Evolutionary conservation across 2,888 invertebrate genomes (phyloP).

Genomic region (Ganaspis brasiliensis): DNA sequence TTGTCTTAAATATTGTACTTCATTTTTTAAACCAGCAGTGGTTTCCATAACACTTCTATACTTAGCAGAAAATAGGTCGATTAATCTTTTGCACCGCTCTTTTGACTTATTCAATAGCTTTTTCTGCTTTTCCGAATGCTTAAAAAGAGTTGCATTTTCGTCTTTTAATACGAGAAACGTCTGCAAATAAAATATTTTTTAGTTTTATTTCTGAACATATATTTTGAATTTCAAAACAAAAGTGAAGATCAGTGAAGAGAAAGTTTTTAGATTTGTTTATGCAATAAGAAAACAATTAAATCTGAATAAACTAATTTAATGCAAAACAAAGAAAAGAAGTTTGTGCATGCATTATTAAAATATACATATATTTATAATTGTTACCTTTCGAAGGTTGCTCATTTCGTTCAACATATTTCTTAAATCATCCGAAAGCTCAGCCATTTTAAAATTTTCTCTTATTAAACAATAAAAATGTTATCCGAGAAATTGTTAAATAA

Average conservation of each 20-base stretch:
- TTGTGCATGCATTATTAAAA: too few species aligned
- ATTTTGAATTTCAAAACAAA: not conserved
- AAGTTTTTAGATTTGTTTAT: too few species aligned
- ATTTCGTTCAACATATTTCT: too few species aligned
- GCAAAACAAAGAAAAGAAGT: not conserved
- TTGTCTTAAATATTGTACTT: slow-evolving; percentile 2
- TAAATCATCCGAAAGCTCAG: too few species aligned
- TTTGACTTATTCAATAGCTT: not conserved
- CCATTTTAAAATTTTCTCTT: too few species aligned
- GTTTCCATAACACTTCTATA: slow-evolving; percentile 2
- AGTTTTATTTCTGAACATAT: not conserved
- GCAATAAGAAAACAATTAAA: too few species aligned
- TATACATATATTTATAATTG: too few species aligned
- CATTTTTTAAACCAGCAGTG: not conserved
- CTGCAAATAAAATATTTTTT: not conserved
- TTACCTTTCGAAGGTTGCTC: too few species aligned
- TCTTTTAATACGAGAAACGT: not conserved
- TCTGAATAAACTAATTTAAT: not conserved
- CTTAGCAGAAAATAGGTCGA: slow-evolving; percentile 14
- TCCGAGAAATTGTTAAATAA: too few species aligned
- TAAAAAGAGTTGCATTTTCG: not conserved
- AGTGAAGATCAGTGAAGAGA: too few species aligned
- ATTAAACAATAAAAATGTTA: too few species aligned
- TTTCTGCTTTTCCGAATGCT: slow-evolving; percentile 15
- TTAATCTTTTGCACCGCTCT: not conserved